Percentiles rank a stretch among this genome's conserved stretches.
These are phyloP conservation scores for Chrysogorgia sp. DNA, from an alignment of 92 coral and sea anemone genomes.

Conservation along the genomic window DNA sequence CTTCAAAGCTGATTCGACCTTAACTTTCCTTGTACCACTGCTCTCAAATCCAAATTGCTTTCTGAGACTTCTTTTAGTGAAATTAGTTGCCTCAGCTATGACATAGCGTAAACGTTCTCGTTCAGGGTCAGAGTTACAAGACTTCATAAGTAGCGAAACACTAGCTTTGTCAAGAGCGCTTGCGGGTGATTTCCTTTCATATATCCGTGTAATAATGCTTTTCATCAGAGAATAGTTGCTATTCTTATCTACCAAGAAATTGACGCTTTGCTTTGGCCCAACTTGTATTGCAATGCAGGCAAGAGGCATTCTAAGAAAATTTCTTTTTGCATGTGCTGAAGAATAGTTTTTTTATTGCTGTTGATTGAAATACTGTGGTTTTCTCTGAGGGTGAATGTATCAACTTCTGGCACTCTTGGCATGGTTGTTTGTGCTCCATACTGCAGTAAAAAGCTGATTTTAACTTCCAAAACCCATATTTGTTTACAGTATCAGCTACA, in stretches of 20 bases:
- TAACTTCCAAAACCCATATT: constrained; percentile 42
- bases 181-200: not conserved
- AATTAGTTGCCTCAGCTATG: constrained; percentile 53
- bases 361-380: constrained; percentile 12
- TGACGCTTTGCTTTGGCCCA: constrained; percentile 2
- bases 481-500: constrained; percentile 41
- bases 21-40: constrained; percentile 14
- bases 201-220: constrained; percentile 20
- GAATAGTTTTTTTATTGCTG: constrained; percentile 37
- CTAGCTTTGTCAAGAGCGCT: constrained; percentile 27
- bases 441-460: constrained; percentile 39
- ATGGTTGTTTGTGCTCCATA: too few species aligned
- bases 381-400: too few species aligned
- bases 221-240: constrained; percentile 18
- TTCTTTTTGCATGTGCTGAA: constrained; percentile 51
- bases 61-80: constrained; percentile 43
- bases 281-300: constrained; percentile 30
- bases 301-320: constrained; percentile 30
- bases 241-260: constrained; percentile 34
- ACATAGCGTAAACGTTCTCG: constrained; percentile 49
- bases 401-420: too few species aligned
- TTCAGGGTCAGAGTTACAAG: constrained; percentile 59
- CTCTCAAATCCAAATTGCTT: constrained; percentile 32
- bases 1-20: constrained; percentile 45
- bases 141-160: constrained; percentile 31